Evolutionary conservation across 1,140 invertebrate genomes (phyloP).

Genomic region (Trichoplusia ni): DNA sequence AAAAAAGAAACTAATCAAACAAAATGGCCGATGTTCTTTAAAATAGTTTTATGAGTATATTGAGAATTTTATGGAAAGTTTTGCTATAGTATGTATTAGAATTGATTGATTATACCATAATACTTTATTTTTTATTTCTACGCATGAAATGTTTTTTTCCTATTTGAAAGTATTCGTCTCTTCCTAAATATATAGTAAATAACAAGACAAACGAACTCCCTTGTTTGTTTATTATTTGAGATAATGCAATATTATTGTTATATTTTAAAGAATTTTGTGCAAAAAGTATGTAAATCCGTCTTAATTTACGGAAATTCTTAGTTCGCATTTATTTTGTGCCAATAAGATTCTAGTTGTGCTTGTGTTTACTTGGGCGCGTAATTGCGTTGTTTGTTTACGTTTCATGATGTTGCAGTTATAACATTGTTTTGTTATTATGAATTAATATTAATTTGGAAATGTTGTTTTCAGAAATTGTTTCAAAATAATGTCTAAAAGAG

Average conservation of each 20-base stretch:
- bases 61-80: constrained; percentile 47
- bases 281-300: not conserved
- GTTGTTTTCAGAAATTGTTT: constrained; percentile 56
- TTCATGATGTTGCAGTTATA: constrained; percentile 34
- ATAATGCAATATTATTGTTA: not conserved
- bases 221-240: constrained; percentile 45
- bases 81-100: constrained; percentile 43
- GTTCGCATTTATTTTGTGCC: not conserved
- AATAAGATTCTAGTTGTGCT: constrained; percentile 8
- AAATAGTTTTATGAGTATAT: constrained; percentile 37
- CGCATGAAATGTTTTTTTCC: not conserved
- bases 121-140: not conserved
- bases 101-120: constrained; percentile 6
- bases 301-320: not conserved
- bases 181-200: constrained; percentile 9
- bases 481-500: constrained; percentile 77
- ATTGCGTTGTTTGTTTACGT: constrained; percentile 77
- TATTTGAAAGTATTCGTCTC: not conserved
- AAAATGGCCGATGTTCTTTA: constrained; percentile 62
- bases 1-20: constrained; percentile 50
- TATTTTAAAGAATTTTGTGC: not conserved
- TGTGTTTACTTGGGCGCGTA: constrained; percentile 49
- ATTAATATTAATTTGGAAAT: constrained; percentile 25
- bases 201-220: constrained; percentile 22
- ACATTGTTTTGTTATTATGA: constrained; percentile 3